Evolutionary conservation across 2,888 invertebrate genomes (phyloP).

Genomic region (Ctena decussata): DNA sequence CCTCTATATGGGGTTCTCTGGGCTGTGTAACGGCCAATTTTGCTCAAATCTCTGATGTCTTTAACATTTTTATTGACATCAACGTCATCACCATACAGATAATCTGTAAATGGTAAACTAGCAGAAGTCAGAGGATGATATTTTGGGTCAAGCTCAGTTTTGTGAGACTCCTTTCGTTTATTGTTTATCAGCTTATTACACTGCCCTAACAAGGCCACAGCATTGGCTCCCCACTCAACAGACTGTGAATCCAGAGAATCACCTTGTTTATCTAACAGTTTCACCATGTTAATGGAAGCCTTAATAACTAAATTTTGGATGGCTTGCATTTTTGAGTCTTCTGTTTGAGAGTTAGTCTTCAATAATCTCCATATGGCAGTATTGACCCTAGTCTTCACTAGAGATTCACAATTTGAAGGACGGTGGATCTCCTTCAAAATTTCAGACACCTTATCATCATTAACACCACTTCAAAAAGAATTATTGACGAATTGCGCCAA

Average conservation of each 20-base stretch:
- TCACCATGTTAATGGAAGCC: slow-evolving; percentile 14
- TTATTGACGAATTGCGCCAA: slow-evolving; percentile 12
- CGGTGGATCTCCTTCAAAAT: slow-evolving; percentile 23
- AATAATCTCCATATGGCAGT: slow-evolving; percentile 46
- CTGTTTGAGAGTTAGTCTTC: not conserved
- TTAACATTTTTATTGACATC: slow-evolving; percentile 43
- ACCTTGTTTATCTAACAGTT: slow-evolving; percentile 30
- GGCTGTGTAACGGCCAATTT: slow-evolving; percentile 1
- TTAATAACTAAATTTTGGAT: slow-evolving; percentile 37
- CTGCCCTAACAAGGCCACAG: slow-evolving; percentile 9
- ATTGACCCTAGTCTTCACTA: slow-evolving; percentile 39
- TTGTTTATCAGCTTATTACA: slow-evolving; percentile 21
- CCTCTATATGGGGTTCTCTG: too few relatives aligned
- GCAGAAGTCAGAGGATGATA: slow-evolving; percentile 33
- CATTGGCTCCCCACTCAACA: not conserved
- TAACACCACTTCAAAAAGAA: slow-evolving; percentile 19
- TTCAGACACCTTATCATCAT: slow-evolving; percentile 23
- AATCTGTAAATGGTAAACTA: slow-evolving; percentile 33
- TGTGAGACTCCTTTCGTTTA: slow-evolving; percentile 18
- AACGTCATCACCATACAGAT: slow-evolving; percentile 43
- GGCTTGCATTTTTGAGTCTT: slow-evolving; percentile 21
- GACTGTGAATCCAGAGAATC: not conserved
- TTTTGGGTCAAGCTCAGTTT: slow-evolving; percentile 31
- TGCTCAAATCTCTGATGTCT: slow-evolving; percentile 45
- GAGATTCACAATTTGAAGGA: slow-evolving; percentile 33